Evolutionary conservation across 1,140 invertebrate species (phyloP), one percentile per base, ranked within the genome.

Genomic region (Mizuhopecten yessoensis): DNA sequence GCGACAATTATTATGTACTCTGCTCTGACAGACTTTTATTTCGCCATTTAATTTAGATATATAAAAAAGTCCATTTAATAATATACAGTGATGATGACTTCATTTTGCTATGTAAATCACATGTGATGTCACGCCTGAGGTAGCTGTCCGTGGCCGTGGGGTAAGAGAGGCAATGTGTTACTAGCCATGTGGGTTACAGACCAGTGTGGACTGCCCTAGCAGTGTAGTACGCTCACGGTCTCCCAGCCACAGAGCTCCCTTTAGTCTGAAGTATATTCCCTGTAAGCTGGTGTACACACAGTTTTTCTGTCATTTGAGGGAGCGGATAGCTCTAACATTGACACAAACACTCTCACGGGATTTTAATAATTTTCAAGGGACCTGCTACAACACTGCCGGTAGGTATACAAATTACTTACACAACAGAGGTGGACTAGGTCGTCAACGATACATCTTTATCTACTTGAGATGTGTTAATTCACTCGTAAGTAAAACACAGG

Each of bases 331-430:
- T n/a, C n/a, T n/a, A n/a, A n/a, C n/a, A n/a, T n/a, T n/a, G n/a
- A n/a, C n/a, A n/a, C n/a, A n/a, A n/a, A n/a, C n/a, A 75, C 23
- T 75, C 57, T 29, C 57, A 29, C 23, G 5, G 57, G 57, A 75
- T 75, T 75, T 5, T 75, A 75, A 75, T 75, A n/a, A 75, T 75
- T 75, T 75, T 75, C 57, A 29, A 75, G n/a, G 57, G 57, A 75
- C n/a, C 57, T 39, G 5, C 57, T 75, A 45, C 17, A 75, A 75
- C 57, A 29, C n/a, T 75, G 57, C 57, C 57, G 57, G 57, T 75
- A 75, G 57, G 57, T 75, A 75, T 75, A 75, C 57, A 75, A 75
- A 75, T 75, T 75, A 75, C 57, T 75, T 75, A 75, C n/a, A 75
- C 29, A n/a, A 75, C 57, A 75, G 29, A 75, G 57, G 57, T 75